phyloP scores from a whole-genome alignment of 2,113 vertebrate species.

The Arothron firmamentum region DNA sequence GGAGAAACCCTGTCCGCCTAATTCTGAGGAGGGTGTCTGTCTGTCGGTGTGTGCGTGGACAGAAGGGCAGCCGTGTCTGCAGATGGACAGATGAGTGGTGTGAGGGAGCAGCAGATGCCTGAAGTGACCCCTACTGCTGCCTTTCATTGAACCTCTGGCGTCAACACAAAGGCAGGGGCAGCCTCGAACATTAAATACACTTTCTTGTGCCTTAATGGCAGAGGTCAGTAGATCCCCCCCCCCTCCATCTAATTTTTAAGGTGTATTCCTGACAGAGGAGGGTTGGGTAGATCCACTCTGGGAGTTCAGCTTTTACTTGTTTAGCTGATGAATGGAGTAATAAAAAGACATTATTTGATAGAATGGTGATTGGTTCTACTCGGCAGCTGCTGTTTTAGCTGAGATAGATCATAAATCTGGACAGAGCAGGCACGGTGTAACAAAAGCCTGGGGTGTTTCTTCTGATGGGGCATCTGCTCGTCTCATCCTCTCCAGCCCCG shows the following conservation, averaged over 20 bases:
- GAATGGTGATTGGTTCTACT: conserved; percentile 1
- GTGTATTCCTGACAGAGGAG: too few species aligned
- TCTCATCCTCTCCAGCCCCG: conserved; percentile 33
- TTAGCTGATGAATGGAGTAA: too few species aligned
- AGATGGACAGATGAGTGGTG: conserved; percentile 71
- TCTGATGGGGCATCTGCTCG: conserved; percentile 67
- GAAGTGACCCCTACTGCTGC: conserved; percentile 65
- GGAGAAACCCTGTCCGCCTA: too few species aligned
- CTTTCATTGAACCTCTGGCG: conserved; percentile 66
- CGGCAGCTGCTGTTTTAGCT: conserved; percentile 45
- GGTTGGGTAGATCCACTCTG: too few species aligned
- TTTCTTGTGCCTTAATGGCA: conserved; percentile 63
- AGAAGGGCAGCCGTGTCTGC: conserved; percentile 66
- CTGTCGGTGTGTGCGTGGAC: conserved; percentile 39
- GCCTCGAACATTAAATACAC: conserved; percentile 70
- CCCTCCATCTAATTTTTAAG: background rate
- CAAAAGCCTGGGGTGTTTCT: conserved; percentile 57
- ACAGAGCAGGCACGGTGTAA: conserved; percentile 46
- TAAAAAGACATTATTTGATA: conserved; percentile 1
- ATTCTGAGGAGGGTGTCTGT: conserved; percentile 8
- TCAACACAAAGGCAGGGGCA: conserved; percentile 64
- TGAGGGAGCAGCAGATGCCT: conserved; percentile 71
- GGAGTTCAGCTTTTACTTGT: too few species aligned
- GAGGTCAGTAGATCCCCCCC: conserved; percentile 52
- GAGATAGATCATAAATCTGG: conserved; percentile 44